Percentiles rank a stretch among this genome's conserved stretches.
phyloP scores from a whole-genome alignment of 2,888 invertebrate species.

The Neria commutata region DNA sequence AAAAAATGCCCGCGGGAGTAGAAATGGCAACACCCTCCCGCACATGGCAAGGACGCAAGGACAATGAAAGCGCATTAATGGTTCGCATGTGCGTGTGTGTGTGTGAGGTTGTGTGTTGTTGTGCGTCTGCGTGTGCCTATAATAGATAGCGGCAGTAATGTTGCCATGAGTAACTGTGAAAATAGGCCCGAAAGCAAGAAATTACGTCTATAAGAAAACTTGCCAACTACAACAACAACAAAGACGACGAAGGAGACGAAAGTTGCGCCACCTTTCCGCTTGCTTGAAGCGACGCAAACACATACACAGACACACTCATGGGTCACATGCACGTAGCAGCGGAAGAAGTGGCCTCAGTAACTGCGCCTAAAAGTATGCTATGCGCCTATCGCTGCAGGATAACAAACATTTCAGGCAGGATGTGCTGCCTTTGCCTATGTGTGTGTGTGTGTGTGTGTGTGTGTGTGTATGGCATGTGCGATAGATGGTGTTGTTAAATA shows the following conservation, averaged over 20 bases:
- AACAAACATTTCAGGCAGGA: not conserved
- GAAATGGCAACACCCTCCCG: constrained; percentile 20
- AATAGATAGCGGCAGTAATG: constrained; percentile 52
- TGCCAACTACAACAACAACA: not conserved
- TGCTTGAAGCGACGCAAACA: not conserved
- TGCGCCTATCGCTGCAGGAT: not conserved
- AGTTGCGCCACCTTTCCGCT: not conserved
- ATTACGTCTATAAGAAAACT: too few species aligned
- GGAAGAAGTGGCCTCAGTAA: not conserved
- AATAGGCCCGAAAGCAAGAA: constrained; percentile 2
- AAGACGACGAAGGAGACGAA: not conserved
- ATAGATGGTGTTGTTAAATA: not conserved
- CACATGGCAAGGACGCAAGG: too few species aligned
- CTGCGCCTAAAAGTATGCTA: not conserved
- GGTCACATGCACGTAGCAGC: too few species aligned
- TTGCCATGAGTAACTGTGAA: constrained; percentile 30
- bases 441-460: not conserved
- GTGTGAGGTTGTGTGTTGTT: constrained; percentile 8
- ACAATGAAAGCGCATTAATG: constrained; percentile 46
- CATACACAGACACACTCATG: not conserved
- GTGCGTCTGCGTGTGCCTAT: constrained; percentile 37
- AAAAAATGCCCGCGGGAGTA: constrained; percentile 35
- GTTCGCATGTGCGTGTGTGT: constrained; percentile 7
- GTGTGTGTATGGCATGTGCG: not conserved
- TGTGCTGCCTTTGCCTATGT: not conserved